phyloP scores from a whole-genome alignment of 2,113 vertebrate genomes.

The Rhegmatorhina hoffmannsi region DNA sequence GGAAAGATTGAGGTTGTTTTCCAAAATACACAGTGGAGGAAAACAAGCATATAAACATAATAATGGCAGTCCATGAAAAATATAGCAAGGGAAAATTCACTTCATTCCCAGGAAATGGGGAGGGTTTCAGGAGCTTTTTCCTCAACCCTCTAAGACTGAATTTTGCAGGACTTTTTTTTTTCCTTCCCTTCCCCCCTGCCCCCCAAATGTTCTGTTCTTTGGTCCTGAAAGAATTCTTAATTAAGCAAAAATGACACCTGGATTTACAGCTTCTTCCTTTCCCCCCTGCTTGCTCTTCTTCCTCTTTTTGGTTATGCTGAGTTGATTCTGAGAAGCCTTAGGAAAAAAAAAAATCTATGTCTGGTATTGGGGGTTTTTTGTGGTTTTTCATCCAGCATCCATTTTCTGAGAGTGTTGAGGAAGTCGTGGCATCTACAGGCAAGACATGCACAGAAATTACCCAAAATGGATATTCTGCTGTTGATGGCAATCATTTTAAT shows the following conservation, averaged over 20 bases:
- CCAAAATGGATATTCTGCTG: neutral
- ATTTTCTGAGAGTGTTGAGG: neutral
- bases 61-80: conserved; percentile 53
- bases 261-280: neutral
- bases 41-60: conserved; percentile 62
- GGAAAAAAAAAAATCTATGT: neutral
- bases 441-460: neutral
- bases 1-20: conserved; percentile 59
- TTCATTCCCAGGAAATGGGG: conserved; percentile 22
- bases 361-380: neutral
- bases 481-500: neutral
- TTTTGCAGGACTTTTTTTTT: conserved; percentile 7
- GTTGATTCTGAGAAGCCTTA: neutral
- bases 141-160: neutral
- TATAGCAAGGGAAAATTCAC: conserved; percentile 26
- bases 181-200: too few species aligned
- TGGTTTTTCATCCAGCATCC: neutral
- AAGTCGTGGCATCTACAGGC: neutral
- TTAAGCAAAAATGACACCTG: conserved; percentile 32
- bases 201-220: neutral
- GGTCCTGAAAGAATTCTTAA: conserved; percentile 50
- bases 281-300: neutral
- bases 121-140: conserved; percentile 7
- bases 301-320: neutral
- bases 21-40: conserved; percentile 52